Percentiles rank a stretch among this genome's conserved stretches.
phyloP scores from a whole-genome alignment of 2,888 invertebrate genomes.

The Scelioninae gen. 2 region DNA sequence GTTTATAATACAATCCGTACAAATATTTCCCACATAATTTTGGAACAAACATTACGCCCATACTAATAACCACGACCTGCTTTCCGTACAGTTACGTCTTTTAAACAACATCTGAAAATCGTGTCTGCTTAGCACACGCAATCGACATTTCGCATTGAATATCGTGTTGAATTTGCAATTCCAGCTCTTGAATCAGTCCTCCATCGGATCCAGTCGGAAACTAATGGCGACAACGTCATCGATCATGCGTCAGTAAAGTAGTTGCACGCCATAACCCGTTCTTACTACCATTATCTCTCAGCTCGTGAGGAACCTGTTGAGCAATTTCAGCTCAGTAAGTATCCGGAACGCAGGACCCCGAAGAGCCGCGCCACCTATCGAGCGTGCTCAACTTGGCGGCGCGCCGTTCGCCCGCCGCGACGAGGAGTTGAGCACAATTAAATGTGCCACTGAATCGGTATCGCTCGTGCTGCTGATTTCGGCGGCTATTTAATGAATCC shows the following conservation, averaged over 20 bases:
- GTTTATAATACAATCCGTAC: conserved; percentile 17
- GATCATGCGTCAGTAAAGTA: conserved; percentile 17
- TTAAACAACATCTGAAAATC: too few relatives aligned
- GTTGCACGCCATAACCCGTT: conserved; percentile 12
- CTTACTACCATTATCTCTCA: conserved; percentile 42
- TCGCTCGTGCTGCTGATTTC: conserved; percentile 63
- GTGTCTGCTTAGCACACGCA: too few relatives aligned
- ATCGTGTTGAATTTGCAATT: too few relatives aligned
- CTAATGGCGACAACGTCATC: conserved; percentile 2
- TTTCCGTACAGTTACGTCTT: too few relatives aligned
- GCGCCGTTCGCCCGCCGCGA: background rate
- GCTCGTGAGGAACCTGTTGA: conserved; percentile 68
- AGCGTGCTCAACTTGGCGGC: conserved; percentile 28
- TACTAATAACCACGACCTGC: too few relatives aligned
- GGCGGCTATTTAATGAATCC: conserved; percentile 66
- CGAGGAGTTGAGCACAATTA: conserved; percentile 66
- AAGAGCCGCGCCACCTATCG: conserved; percentile 4
- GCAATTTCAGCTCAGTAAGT: conserved; percentile 67
- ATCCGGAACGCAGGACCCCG: conserved; percentile 61
- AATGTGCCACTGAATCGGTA: conserved; percentile 60
- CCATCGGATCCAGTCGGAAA: conserved; percentile 2
- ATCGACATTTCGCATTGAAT: too few relatives aligned
- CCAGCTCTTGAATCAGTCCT: conserved; percentile 6
- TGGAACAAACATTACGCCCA: too few relatives aligned
- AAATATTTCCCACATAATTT: too few relatives aligned